Conservation (phyloP, 2,797 vertebrate species). For the Paratrypauchen microcephalus region DNA sequence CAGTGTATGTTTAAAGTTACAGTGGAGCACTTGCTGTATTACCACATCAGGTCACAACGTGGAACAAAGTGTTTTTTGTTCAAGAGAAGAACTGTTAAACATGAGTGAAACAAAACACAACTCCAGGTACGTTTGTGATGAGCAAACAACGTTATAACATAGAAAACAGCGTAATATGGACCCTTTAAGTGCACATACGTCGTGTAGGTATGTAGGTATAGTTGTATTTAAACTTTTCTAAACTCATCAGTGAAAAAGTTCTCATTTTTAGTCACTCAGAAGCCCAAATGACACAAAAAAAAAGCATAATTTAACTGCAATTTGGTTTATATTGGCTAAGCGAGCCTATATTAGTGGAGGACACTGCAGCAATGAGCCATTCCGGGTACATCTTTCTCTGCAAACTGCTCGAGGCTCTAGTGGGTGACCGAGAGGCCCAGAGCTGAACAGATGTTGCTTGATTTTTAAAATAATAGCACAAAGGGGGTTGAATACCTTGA, state of each 20-base stretch:
- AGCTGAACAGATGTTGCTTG: slow-evolving; percentile 73
- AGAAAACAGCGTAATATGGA: too few species aligned
- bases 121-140: too few species aligned
- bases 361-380: slow-evolving; percentile 41
- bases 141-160: too few species aligned
- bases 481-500: slow-evolving; percentile 63
- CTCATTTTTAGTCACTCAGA: not conserved
- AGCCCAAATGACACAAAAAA: not conserved
- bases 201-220: not conserved
- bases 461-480: slow-evolving; percentile 65
- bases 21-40: too few species aligned
- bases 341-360: not conserved
- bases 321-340: not conserved
- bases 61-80: too few species aligned
- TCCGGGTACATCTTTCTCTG: slow-evolving; percentile 43
- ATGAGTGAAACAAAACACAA: too few species aligned
- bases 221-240: not conserved
- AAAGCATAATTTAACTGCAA: not conserved
- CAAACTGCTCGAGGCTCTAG: slow-evolving; percentile 45
- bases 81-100: too few species aligned
- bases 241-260: not conserved
- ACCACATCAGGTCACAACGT: too few species aligned
- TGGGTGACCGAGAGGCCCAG: slow-evolving; percentile 54
- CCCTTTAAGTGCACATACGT: too few species aligned
- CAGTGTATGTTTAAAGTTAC: too few species aligned